Conservation (phyloP, 2,113 vertebrate species). For the Lasiurus borealis region DNA sequence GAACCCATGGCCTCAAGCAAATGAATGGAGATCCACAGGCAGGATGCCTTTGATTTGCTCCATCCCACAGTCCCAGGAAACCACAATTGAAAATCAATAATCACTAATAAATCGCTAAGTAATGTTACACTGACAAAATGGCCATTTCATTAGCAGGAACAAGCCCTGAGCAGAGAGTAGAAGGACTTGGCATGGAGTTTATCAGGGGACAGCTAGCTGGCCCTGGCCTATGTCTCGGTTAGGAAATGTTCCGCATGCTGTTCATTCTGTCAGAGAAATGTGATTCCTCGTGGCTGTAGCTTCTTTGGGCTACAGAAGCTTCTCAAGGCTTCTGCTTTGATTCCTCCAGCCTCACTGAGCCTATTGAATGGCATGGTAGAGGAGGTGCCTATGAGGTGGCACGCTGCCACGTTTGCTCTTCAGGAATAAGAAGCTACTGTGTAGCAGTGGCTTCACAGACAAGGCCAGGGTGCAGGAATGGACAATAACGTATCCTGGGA, state of each 20-base stretch:
- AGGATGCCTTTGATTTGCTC: constrained; percentile 77
- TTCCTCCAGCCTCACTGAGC: constrained; percentile 75
- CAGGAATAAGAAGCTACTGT: constrained; percentile 49
- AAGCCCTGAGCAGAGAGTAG: constrained; percentile 77
- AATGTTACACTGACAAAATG: constrained; percentile 81
- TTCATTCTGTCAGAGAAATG: constrained; percentile 67
- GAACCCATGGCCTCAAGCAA: constrained; percentile 77
- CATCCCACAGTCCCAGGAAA: constrained; percentile 83
- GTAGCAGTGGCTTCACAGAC: neutral
- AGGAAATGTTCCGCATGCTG: constrained; percentile 71
- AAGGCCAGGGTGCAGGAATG: neutral
- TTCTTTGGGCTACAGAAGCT: constrained; percentile 66
- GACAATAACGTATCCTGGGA: neutral
- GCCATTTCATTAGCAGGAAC: constrained; percentile 81
- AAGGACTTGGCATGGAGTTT: constrained; percentile 52
- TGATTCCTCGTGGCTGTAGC: constrained; percentile 72
- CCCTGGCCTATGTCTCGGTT: neutral
- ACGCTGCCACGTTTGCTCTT: constrained; percentile 69
- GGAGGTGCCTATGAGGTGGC: constrained; percentile 67
- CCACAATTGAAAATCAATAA: constrained; percentile 86
- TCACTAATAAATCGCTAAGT: constrained; percentile 85
- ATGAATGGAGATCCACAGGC: constrained; percentile 73
- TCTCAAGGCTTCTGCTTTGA: constrained; percentile 54
- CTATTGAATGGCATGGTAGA: constrained; percentile 63
- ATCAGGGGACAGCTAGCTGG: neutral